phyloP scores from a whole-genome alignment of 1,140 invertebrate genomes.

The Steinernema feltiae region DNA sequence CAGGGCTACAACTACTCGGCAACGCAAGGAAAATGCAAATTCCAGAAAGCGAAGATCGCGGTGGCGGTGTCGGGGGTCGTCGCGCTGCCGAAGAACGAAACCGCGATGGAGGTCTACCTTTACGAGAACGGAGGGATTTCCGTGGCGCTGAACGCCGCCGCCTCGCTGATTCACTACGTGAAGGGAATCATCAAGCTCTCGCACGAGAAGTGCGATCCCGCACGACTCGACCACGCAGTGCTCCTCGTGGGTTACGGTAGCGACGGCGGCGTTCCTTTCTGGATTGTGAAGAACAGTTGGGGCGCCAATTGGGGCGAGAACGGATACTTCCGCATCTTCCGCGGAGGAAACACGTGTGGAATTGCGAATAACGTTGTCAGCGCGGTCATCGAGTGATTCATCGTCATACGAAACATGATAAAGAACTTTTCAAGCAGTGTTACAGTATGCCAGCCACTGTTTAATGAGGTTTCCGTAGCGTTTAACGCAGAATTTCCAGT shows the following conservation, averaged over 20 bases:
- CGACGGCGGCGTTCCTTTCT: constrained; percentile 52
- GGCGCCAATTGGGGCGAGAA: constrained; percentile 63
- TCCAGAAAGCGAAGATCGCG: too few species aligned
- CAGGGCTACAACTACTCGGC: neutral
- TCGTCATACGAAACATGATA: too few species aligned
- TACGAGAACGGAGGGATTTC: neutral
- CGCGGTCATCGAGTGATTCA: neutral
- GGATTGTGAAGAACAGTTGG: constrained; percentile 64
- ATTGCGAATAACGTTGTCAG: constrained; percentile 38
- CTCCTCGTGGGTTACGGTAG: constrained; percentile 8
- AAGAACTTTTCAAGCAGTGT: too few species aligned
- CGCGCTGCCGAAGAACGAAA: neutral
- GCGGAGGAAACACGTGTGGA: constrained; percentile 63
- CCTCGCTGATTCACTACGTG: neutral
- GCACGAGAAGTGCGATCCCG: neutral
- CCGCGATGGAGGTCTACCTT: neutral
- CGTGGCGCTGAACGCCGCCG: neutral
- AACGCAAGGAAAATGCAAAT: neutral
- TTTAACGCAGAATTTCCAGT: too few species aligned
- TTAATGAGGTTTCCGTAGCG: too few species aligned
- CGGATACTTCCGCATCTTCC: constrained; percentile 62
- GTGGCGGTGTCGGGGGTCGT: neutral
- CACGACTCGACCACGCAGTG: constrained; percentile 65
- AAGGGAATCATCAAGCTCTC: neutral
- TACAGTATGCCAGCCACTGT: too few species aligned